A percentile compares a stretch with the other conserved stretches of the same genome.
Evolutionary conservation across 1,140 invertebrate genomes (phyloP).

Genomic region (Drosophila kanapiae): DNA sequence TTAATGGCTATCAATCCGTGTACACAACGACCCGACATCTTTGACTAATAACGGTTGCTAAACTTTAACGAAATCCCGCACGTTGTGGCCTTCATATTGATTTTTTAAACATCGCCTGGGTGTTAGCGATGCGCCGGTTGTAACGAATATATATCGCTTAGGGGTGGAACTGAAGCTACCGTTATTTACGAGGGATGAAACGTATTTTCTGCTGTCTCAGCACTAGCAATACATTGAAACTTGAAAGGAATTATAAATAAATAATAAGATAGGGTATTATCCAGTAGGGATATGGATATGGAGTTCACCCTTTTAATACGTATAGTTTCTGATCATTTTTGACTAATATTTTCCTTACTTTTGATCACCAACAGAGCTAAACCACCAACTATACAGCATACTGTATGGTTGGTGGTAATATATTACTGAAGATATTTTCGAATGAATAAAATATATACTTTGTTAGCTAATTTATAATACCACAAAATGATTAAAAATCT

Average conservation of each 20-base stretch:
- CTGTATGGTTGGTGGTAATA: no score
- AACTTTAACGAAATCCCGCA: constrained; percentile 49
- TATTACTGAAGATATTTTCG: no score
- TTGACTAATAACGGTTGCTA: constrained; percentile 47
- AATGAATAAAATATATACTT: no score
- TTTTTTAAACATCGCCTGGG: constrained; percentile 37
- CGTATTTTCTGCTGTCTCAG: neutral
- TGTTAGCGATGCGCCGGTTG: constrained; percentile 6
- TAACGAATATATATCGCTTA: constrained; percentile 11
- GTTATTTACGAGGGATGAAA: constrained; percentile 19
- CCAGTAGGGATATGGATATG: no score
- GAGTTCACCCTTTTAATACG: no score
- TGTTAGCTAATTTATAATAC: no score
- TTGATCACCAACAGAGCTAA: no score
- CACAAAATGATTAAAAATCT: no score
- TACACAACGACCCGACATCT: constrained; percentile 54
- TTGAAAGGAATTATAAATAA: neutral
- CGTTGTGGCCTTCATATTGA: constrained; percentile 61
- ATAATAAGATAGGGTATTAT: no score
- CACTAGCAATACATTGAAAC: neutral
- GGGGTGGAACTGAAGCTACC: constrained; percentile 3
- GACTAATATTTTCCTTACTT: no score
- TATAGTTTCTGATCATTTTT: no score
- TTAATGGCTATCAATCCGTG: constrained; percentile 38
- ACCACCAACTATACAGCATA: no score